Evolutionary conservation across 2,113 vertebrate genomes (phyloP).

Genomic region (Myrmecobius fasciatus): DNA sequence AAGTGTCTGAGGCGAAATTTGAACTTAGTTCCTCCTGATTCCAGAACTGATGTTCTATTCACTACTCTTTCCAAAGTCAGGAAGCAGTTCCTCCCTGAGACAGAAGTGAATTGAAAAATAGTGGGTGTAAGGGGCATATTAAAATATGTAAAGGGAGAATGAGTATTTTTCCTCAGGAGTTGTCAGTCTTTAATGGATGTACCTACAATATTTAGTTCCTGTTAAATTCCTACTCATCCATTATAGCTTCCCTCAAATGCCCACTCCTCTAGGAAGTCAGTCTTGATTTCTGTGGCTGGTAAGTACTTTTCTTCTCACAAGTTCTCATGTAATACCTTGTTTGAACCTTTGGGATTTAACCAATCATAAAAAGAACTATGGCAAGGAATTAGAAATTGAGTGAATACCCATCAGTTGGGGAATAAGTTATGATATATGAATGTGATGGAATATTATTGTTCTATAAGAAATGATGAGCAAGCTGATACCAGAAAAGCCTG

Average conservation of each 20-base stretch:
- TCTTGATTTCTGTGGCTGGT: not conserved
- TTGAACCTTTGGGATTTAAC: not conserved
- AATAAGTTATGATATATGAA: no score
- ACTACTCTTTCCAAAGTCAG: not conserved
- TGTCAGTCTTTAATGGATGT: not conserved
- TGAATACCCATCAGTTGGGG: no score
- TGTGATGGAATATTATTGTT: no score
- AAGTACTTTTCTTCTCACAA: not conserved
- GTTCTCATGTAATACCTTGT: not conserved
- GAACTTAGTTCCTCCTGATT: not conserved
- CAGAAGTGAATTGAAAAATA: not conserved
- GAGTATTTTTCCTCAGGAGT: not conserved
- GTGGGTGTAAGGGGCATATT: not conserved
- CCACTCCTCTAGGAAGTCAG: not conserved
- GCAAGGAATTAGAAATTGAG: no score
- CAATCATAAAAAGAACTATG: not conserved
- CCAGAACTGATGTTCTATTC: not conserved
- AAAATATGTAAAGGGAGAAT: not conserved
- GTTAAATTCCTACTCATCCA: not conserved
- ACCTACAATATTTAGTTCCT: not conserved
- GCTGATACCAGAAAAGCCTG: no score
- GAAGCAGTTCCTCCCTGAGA: not conserved
- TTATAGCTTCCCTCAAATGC: not conserved
- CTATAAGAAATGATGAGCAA: no score
- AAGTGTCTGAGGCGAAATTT: not conserved